These are phyloP conservation scores for Campoletis raptor DNA, from an alignment of 2,888 invertebrate genomes.

Conservation along the genomic window DNA sequence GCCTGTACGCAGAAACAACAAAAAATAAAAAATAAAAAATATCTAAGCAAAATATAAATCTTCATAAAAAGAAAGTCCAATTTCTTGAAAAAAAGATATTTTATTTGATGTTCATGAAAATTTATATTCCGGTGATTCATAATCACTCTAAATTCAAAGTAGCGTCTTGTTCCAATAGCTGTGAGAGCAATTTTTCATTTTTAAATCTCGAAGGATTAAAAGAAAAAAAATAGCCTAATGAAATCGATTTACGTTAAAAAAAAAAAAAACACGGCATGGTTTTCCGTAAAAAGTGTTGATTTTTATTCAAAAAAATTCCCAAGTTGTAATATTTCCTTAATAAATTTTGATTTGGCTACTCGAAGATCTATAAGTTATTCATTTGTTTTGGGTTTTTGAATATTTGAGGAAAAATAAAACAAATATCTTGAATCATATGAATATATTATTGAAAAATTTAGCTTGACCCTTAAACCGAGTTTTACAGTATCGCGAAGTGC, in stretches of 20 bases:
- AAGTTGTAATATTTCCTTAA: neutral
- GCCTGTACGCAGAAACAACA: too few relatives aligned
- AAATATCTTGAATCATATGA: neutral
- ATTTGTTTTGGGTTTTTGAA: neutral
- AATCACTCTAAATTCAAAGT: too few relatives aligned
- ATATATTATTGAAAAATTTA: constrained; percentile 33
- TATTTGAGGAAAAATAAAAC: neutral
- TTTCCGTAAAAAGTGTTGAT: neutral
- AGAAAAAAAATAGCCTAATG: neutral
- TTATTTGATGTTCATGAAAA: too few relatives aligned
- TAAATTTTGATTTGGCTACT: neutral
- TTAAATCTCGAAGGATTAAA: too few relatives aligned
- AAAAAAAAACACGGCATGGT: neutral
- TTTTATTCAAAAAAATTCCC: neutral
- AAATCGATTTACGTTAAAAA: neutral
- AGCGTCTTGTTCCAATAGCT: too few relatives aligned
- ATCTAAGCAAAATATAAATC: too few relatives aligned
- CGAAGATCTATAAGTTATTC: neutral
- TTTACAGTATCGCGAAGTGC: neutral
- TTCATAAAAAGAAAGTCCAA: too few relatives aligned
- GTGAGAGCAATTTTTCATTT: too few relatives aligned
- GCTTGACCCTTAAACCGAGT: constrained; percentile 42
- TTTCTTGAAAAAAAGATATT: too few relatives aligned
- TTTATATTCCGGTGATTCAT: too few relatives aligned
- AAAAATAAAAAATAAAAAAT: too few relatives aligned